Percentiles rank a stretch among this genome's conserved stretches.
phyloP scores from a whole-genome alignment of 2,888 invertebrate species.

The Melanotus villosus region DNA sequence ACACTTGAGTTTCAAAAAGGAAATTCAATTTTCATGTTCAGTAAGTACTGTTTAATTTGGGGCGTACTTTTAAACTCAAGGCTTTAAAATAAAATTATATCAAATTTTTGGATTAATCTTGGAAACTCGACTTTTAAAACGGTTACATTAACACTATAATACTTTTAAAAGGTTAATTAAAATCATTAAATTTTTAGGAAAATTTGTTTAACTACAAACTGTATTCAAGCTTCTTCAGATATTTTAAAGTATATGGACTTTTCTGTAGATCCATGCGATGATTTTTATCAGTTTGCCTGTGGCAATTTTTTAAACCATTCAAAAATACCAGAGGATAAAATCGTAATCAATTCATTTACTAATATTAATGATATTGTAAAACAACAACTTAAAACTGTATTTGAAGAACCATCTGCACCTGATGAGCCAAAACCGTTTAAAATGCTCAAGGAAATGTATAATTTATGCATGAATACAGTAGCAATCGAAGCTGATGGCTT shows the following conservation, averaged over 20 bases:
- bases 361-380: slow-evolving; percentile 81
- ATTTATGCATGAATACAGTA: slow-evolving; percentile 89
- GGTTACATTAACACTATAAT: too few relatives aligned
- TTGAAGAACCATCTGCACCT: slow-evolving; percentile 75
- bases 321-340: slow-evolving; percentile 85
- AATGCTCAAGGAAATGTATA: slow-evolving; percentile 86
- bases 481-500: slow-evolving; percentile 86
- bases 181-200: too few relatives aligned
- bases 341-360: slow-evolving; percentile 82
- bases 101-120: too few relatives aligned
- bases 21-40: too few relatives aligned
- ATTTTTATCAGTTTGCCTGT: slow-evolving; percentile 86
- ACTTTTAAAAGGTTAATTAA: too few relatives aligned
- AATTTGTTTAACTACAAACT: slow-evolving; percentile 80
- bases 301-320: slow-evolving; percentile 78
- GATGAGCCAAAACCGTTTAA: slow-evolving; percentile 80
- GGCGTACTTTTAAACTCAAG: too few relatives aligned
- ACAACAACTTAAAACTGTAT: slow-evolving; percentile 78
- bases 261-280: slow-evolving; percentile 82
- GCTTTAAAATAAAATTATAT: too few relatives aligned
- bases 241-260: slow-evolving; percentile 72
- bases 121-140: too few relatives aligned
- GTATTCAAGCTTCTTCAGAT: slow-evolving; percentile 85
- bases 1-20: too few relatives aligned
- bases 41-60: too few relatives aligned